A percentile compares a stretch with the other conserved stretches of the same genome.
Conservation (phyloP, 2,113 vertebrate species). For the Apaloderma vittatum region DNA sequence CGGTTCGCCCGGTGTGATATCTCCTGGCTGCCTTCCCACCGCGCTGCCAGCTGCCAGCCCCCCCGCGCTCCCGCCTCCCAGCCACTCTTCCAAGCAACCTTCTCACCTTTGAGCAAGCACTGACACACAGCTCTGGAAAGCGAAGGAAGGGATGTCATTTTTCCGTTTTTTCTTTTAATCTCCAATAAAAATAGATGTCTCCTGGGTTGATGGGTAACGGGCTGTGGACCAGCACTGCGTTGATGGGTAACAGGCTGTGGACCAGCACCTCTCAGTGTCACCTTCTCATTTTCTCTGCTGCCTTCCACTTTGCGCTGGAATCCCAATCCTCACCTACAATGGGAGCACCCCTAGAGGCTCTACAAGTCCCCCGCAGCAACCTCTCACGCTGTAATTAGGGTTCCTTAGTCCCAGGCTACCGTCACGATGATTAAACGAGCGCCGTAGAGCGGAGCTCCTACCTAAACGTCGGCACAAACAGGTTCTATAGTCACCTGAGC, state of each 20-base stretch:
- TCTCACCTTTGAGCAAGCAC: not conserved
- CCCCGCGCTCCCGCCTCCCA: too few relatives aligned
- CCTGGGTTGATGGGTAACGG: too few relatives aligned
- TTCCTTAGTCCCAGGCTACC: not conserved
- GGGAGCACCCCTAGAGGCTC: not conserved
- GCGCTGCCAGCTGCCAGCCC: not conserved
- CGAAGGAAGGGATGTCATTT: not conserved
- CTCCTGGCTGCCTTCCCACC: not conserved
- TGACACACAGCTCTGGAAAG: not conserved
- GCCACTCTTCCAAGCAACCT: not conserved
- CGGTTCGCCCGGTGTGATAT: not conserved
- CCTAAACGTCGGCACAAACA: not conserved
- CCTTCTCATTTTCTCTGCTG: not conserved
- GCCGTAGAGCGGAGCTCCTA: rapidly evolving
- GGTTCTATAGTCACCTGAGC: not conserved
- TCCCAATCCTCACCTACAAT: not conserved
- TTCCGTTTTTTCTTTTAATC: not conserved
- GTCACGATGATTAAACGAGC: not conserved
- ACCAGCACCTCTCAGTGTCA: not conserved
- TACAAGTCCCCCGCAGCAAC: not conserved
- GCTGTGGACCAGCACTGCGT: not conserved
- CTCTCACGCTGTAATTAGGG: not conserved
- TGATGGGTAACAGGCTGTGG: not conserved
- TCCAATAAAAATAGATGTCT: not conserved
- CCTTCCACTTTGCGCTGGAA: not conserved